A percentile compares a stretch with the other conserved stretches of the same genome.
Evolutionary conservation across 1,140 invertebrate genomes (phyloP).

Genomic region (Sitobion miscanthi): DNA sequence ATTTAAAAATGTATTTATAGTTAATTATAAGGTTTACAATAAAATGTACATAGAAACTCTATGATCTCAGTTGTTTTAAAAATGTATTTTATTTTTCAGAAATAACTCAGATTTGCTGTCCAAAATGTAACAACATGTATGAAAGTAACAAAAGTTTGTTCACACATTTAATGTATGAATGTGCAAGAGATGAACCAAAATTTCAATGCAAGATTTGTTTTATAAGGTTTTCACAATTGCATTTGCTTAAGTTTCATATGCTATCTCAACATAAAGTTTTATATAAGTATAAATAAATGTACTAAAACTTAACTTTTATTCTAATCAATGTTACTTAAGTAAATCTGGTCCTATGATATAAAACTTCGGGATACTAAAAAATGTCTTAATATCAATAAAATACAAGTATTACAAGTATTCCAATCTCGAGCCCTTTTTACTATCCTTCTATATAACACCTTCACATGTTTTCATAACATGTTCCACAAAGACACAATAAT

Average conservation of each 20-base stretch:
- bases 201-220: conserved; percentile 74
- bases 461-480: too few species aligned
- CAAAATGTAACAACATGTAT: conserved; percentile 62
- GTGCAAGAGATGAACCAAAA: conserved; percentile 61
- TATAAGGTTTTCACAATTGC: conserved; percentile 76
- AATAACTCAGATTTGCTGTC: not conserved
- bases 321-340: too few species aligned
- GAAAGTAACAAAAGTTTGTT: conserved; percentile 63
- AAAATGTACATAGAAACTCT: not conserved
- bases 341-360: too few species aligned
- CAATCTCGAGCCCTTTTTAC: too few species aligned
- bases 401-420: too few species aligned
- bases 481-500: too few species aligned
- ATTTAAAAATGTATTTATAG: not conserved
- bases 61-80: not conserved
- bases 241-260: conserved; percentile 64
- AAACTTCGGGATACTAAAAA: too few species aligned
- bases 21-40: not conserved
- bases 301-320: too few species aligned
- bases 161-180: conserved; percentile 63
- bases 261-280: conserved; percentile 56
- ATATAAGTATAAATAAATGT: not conserved
- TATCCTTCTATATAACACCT: too few species aligned
- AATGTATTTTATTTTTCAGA: conserved; percentile 9
- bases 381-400: too few species aligned